Evolutionary conservation across 2,888 invertebrate genomes (phyloP), one percentile per base, ranked within the genome.

Genomic region (Cylindroiulus punctatus): DNA sequence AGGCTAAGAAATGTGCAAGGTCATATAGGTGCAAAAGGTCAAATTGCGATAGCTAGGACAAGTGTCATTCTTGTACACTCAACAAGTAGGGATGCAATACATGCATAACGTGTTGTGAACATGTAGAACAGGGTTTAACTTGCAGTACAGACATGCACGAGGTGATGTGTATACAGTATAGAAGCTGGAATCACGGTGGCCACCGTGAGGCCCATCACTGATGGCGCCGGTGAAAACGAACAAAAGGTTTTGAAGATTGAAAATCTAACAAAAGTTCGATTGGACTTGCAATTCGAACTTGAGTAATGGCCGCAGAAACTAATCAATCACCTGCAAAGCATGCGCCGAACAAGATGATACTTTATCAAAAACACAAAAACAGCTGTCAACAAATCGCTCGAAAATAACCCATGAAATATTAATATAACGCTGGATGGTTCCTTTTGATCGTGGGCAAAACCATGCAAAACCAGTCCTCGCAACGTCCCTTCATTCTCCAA

Each of bases 341-440:
- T 26, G 65, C 65, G 12, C 65, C 22, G 4, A 65, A 65, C 65
- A 65, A 22, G 65, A 65, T 10, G 65, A 26, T 65, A 10, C 26
- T 65, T 65, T 65, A 65, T 65, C 65, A 65, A 65, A 17, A 47
- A 65, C 65, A 26, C 65, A 65, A 22, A 65, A 65, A 65, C 65
- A 65, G 65, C 65, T 65, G 65, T 65, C 65, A 65, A 65, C 65
- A 65, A 65, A 65, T 65, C 22, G 65, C 65, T 65, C 8, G 10
- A 65, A 65, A 65, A 65, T 65, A 65, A 65, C 8, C 65, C 22
- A 65, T 65, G 65, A 65, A 65, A 65, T 65, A 65, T 65, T 65
- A 65, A 65, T 65, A 65, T 57, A 57, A 57, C 8, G 22, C 57
- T 22, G n/a, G 8, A n/a, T 4, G 1, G 57, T 65, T 65, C 22